These are phyloP conservation scores for Agrochola macilenta DNA, from an alignment of 2,888 invertebrate genomes.

Conservation along the genomic window DNA sequence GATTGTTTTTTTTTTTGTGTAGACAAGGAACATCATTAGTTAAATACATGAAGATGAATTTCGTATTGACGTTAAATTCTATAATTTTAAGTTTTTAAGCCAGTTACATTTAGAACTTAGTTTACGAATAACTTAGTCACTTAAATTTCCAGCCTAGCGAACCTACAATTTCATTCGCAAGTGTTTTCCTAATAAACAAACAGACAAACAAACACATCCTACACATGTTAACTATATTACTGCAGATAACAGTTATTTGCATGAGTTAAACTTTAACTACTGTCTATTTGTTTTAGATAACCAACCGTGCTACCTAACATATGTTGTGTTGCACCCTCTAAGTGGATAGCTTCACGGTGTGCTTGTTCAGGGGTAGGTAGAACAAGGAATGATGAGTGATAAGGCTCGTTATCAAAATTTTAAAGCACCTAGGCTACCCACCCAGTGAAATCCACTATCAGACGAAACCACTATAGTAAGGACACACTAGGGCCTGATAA, in stretches of 20 bases:
- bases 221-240: constrained; percentile 59
- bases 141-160: not conserved
- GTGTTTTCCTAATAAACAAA: constrained; percentile 37
- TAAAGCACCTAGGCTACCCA: not conserved
- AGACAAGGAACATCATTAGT: not conserved
- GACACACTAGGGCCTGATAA: not conserved
- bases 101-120: not conserved
- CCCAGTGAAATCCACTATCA: no score
- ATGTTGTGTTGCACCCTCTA: constrained; percentile 48
- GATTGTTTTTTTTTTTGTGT: not conserved
- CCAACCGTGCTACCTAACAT: constrained; percentile 39
- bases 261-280: constrained; percentile 59
- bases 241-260: constrained; percentile 61
- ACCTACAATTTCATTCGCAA: constrained; percentile 14
- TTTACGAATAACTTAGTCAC: not conserved
- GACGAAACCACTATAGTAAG: not conserved
- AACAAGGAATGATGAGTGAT: constrained; percentile 23
- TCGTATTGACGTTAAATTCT: not conserved
- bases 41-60: not conserved
- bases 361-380: constrained; percentile 20
- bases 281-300: constrained; percentile 59
- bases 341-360: constrained; percentile 38
- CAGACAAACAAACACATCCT: constrained; percentile 52
- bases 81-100: not conserved
- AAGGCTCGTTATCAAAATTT: constrained; percentile 10